Evolutionary conservation across 2,113 vertebrate species (phyloP), one percentile per base, ranked within the genome.

Genomic region (Embiotoca jacksoni): DNA sequence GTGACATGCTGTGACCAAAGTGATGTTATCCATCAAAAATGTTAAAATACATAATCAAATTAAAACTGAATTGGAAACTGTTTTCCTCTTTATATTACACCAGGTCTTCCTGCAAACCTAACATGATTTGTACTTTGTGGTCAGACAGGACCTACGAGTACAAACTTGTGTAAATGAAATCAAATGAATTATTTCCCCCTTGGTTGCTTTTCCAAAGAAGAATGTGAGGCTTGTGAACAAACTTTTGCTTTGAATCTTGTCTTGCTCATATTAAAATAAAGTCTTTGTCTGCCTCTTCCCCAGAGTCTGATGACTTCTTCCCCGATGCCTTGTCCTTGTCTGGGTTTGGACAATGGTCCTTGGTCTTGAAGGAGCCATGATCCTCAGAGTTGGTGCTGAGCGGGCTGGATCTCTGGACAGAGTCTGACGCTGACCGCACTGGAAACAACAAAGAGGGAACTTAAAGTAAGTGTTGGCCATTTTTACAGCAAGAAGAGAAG

Each of bases 251-350:
- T 71, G 13, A 69, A 63, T 13, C 72, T 59, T 60, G 23, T 33
- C 57, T 53, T 3, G 23, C n/a, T 89, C 89, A 98, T 92, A 97
- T 95, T 90, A 97, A 96, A 95, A 98, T 97, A 92, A 97, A 96
- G 89, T 98, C 96, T 94, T 96, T 98, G 62, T 98, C 96, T 11
- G 91, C 94, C 88, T 97, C 96, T 79, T 97, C 96, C 4, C 95
- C 96, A 23, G 96, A 96, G 89, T 97, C 95, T 6, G 95, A 96
- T 14, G 96, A 94, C 59, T 96, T 98, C 92, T 94, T 95, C 81
- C 94, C 91, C 4, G 93, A 92, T 33, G 90, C 93, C 71, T 94
- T 92, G 0, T 96, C 96, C 91, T 93, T 96, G 67, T 90, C 89
- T 1, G 55, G 33, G 49, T 94, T 95, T 53, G 94, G 87, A 59